Evolutionary conservation across 2,888 invertebrate genomes (phyloP).

Genomic region (Diarsia rubi): DNA sequence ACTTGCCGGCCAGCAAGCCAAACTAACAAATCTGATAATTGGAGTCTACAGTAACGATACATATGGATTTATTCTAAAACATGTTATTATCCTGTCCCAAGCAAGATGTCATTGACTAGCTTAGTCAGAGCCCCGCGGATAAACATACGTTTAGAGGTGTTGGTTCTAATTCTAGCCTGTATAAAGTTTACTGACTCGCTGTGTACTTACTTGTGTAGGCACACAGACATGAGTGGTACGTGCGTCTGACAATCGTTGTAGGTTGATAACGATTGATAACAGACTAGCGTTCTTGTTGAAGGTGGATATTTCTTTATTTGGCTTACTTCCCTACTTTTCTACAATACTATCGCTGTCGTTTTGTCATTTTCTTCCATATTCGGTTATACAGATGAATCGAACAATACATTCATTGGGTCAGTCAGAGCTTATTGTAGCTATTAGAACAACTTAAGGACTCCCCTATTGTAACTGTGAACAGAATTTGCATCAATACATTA

Average conservation of each 20-base stretch:
- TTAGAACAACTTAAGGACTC: neutral
- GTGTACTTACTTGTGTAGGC: conserved; percentile 28
- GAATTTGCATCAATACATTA: conserved; percentile 15
- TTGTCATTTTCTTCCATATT: neutral
- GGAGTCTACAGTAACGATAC: conserved; percentile 1
- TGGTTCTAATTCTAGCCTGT: conserved; percentile 56
- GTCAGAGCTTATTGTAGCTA: neutral
- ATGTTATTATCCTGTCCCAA: conserved; percentile 5
- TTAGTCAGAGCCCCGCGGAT: conserved; percentile 30
- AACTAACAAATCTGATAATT: conserved; percentile 23
- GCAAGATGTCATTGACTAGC: conserved; percentile 48
- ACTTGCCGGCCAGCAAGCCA: neutral
- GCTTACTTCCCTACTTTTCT: conserved; percentile 12
- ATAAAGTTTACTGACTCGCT: conserved; percentile 65
- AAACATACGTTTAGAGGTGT: conserved; percentile 60
- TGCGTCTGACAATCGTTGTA: conserved; percentile 56
- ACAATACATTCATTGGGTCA: neutral
- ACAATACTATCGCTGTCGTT: neutral
- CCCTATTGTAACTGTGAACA: conserved; percentile 21
- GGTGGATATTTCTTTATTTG: conserved; percentile 36
- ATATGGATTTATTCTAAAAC: conserved; percentile 27
- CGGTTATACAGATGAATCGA: neutral
- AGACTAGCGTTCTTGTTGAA: conserved; percentile 45
- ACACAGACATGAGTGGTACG: conserved; percentile 45
- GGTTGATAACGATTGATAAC: conserved; percentile 65